A percentile compares a stretch with the other conserved stretches of the same genome.
Conservation (phyloP, 2,113 vertebrate species). For the Triplophysa siluroides region DNA sequence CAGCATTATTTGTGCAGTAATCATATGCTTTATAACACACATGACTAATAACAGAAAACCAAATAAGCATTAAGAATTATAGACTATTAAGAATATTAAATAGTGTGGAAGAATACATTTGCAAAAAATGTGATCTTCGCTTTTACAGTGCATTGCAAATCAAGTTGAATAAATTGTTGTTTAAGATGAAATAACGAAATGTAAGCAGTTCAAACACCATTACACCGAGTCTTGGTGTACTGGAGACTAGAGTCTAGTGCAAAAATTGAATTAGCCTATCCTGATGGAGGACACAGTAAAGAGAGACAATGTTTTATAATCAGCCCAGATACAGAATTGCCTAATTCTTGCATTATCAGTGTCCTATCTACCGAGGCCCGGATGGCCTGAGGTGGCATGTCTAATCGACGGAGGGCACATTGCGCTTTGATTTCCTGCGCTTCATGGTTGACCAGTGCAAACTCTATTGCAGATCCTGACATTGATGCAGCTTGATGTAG, state of each 20-base stretch:
- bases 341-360: constrained; percentile 45
- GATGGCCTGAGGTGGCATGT: constrained; percentile 46
- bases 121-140: too few species aligned
- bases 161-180: not conserved
- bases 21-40: too few species aligned
- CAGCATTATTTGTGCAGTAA: too few species aligned
- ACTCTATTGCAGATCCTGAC: not conserved
- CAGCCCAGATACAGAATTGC: not conserved
- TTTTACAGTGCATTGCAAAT: not conserved
- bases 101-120: too few species aligned
- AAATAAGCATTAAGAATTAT: too few species aligned
- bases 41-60: too few species aligned
- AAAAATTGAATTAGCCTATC: not conserved
- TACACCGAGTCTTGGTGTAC: not conserved
- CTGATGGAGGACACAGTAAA: not conserved
- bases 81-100: too few species aligned
- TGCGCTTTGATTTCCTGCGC: constrained; percentile 74
- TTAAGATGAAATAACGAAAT: not conserved
- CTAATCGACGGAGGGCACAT: constrained; percentile 67
- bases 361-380: constrained; percentile 47
- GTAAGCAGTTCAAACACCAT: not conserved
- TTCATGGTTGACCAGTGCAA: not conserved
- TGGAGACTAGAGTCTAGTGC: not conserved
- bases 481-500: not conserved
- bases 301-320: not conserved